Evolutionary conservation across 2,113 vertebrate genomes (phyloP), one percentile per base, ranked within the genome.

Genomic region (Ancistrus triradiatus): DNA sequence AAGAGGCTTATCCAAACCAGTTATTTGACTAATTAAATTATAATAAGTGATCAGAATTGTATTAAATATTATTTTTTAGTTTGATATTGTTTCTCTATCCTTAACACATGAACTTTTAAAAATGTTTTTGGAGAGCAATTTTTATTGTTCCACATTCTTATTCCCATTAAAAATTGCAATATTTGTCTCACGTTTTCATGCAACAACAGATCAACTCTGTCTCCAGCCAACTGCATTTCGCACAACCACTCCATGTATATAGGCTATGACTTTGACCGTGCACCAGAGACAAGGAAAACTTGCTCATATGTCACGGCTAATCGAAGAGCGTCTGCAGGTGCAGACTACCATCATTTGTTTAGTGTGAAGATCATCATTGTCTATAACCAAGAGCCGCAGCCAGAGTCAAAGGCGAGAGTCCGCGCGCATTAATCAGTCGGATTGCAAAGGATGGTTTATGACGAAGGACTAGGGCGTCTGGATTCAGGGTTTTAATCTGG

Each of bases 341-440:
- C 57, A 57, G 18, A 7, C 4, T 57, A 52, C 48, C 33, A 44
- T 35, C 44, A 70, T 59, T 48, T 57, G 49, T 69, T 70, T 73
- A 63, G 57, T 67, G 47, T 21, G 42, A 62, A 63, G 73, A n/a
- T 44, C 78, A 80, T 65, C 13, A 13, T 52, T 15, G 21, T n/a
- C 9, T 17, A 27, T 63, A 73, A 42, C 13, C 66, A 47, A 33
- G 31, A 52, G 25, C 11, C 35, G 51, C 57, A 66, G 79, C 84
- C 86, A 87, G 85, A 85, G 82, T 82, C 84, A 86, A 86, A 86
- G 83, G 79, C 80, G 77, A 73, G 63, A 68, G 79, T 80, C 77
- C 4, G 63, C 49, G 73, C 78, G 88, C 86, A 89, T 89, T 85
- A 80, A 86, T 87, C 79, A 85, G 71, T 53, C 28, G 80, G 85